A percentile compares a stretch with the other conserved stretches of the same genome.
phyloP scores from a whole-genome alignment of 2,797 vertebrate species.

The Siniperca undulata region DNA sequence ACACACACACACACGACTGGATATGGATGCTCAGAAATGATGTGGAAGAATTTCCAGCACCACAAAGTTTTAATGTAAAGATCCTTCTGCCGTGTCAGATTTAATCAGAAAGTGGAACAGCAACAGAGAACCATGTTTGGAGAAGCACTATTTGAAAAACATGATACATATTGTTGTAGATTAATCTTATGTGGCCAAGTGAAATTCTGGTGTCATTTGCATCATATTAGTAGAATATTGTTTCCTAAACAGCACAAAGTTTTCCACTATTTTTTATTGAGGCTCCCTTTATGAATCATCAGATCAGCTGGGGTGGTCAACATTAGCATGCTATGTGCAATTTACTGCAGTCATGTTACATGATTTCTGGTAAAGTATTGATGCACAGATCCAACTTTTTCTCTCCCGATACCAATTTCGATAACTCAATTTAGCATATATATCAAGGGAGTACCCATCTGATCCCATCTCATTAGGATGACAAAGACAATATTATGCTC shows the following conservation, averaged over 20 bases:
- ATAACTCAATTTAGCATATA: no score
- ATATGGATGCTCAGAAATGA: conserved; percentile 32
- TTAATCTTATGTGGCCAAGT: neutral
- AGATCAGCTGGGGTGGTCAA: no score
- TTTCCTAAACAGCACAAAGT: neutral
- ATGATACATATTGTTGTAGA: neutral
- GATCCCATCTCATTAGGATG: no score
- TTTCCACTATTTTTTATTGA: neutral
- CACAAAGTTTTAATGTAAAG: neutral
- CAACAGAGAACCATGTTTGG: neutral
- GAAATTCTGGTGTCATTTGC: neutral
- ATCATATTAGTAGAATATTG: neutral
- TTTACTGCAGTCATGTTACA: no score
- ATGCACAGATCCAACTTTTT: no score
- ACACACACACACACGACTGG: conserved; percentile 5
- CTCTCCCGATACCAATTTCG: no score
- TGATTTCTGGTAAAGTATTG: no score
- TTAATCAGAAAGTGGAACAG: neutral
- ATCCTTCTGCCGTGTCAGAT: neutral
- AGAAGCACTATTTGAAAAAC: no score
- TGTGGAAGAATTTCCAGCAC: conserved; percentile 33
- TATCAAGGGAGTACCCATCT: no score
- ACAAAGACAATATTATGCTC: neutral
- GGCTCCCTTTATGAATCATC: neutral
- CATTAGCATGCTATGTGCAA: no score